Percentiles rank a stretch among this genome's conserved stretches.
These are phyloP conservation scores for Geodia barretti DNA, from an alignment of 37 sponge, comb jelly and placozoan species.

Conservation along the genomic window DNA sequence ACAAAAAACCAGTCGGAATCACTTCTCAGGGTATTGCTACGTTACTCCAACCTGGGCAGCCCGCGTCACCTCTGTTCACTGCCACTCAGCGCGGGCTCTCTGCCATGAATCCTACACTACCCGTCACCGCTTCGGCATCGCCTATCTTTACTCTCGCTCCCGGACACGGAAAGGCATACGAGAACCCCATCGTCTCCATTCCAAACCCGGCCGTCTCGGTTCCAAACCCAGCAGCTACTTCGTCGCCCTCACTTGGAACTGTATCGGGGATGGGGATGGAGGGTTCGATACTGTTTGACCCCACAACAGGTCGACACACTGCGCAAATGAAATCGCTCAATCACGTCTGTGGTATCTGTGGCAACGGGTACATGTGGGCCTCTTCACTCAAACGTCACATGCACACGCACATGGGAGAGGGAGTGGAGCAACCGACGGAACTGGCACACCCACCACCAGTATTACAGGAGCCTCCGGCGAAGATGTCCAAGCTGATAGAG, in stretches of 20 bases:
- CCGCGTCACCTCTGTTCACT: background rate
- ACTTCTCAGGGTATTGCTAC: background rate
- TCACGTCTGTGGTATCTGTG: background rate
- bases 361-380: background rate
- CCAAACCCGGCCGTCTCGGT: background rate
- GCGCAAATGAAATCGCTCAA: background rate
- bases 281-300: background rate
- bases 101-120: background rate
- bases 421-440: background rate
- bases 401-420: background rate
- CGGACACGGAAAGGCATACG: background rate
- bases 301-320: background rate
- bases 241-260: background rate
- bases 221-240: no score
- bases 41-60: background rate
- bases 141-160: background rate
- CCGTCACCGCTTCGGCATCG: background rate
- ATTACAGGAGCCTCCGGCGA: background rate
- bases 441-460: background rate
- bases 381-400: background rate
- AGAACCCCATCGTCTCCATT: background rate
- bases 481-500: background rate
- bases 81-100: background rate
- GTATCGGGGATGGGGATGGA: background rate
- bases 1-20: background rate